Percentiles rank a stretch among this genome's conserved stretches.
Conservation (phyloP, 2,113 vertebrate genomes). For the Prionailurus bengalensis region DNA sequence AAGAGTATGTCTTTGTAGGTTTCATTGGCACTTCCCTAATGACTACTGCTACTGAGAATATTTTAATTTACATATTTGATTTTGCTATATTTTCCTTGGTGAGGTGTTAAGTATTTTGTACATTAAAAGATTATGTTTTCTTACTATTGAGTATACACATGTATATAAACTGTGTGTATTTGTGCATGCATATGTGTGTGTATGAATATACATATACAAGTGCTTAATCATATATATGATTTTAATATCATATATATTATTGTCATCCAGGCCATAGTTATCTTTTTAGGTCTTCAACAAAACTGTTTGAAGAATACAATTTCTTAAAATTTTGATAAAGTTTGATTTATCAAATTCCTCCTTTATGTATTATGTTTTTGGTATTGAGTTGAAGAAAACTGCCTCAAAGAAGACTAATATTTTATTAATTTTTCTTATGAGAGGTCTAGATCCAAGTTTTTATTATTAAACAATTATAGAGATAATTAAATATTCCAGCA, state of each 20-base stretch:
- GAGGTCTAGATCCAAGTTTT: background rate
- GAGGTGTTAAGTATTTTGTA: background rate
- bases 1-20: background rate
- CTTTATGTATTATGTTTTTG: background rate
- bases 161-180: background rate
- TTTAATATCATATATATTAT: too few relatives aligned
- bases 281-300: background rate
- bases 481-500: background rate
- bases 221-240: background rate
- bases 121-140: background rate
- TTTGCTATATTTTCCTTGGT: background rate
- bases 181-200: background rate
- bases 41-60: background rate
- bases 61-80: background rate
- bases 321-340: background rate
- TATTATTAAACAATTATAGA: background rate
- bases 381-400: background rate
- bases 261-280: background rate
- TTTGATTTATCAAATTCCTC: background rate
- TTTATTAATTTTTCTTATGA: background rate
- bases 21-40: background rate
- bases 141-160: background rate
- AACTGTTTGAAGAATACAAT: background rate
- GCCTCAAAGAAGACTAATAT: background rate
- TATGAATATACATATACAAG: background rate